Evolutionary conservation across 2,888 invertebrate genomes (phyloP).

Genomic region (Drosophila percnosoma): DNA sequence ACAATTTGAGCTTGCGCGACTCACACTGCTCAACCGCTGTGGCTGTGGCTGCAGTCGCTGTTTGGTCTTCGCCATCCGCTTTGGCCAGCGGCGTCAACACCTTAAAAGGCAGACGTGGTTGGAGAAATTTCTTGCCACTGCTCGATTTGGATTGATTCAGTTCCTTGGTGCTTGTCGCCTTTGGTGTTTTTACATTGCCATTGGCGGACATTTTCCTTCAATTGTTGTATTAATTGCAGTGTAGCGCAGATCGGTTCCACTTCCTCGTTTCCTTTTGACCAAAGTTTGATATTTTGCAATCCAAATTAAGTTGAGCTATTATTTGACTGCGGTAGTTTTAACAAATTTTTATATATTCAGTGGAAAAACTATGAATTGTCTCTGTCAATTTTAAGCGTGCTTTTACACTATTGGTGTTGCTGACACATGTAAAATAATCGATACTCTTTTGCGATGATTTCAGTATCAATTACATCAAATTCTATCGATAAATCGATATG

Average conservation of each 20-base stretch:
- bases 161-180: slow-evolving; percentile 43
- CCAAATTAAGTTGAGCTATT: not conserved
- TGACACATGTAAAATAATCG: not conserved
- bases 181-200: slow-evolving; percentile 63
- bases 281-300: not conserved
- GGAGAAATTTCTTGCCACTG: slow-evolving; percentile 86
- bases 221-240: slow-evolving; percentile 12
- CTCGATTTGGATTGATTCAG: slow-evolving; percentile 48
- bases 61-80: slow-evolving; percentile 16
- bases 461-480: not conserved
- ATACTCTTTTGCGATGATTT: not conserved
- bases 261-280: not conserved
- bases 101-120: slow-evolving; percentile 88
- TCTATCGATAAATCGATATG: not conserved
- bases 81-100: slow-evolving; percentile 82
- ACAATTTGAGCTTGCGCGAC: no score
- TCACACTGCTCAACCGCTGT: not conserved
- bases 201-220: slow-evolving; percentile 38
- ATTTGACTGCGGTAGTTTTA: not conserved
- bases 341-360: not conserved
- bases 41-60: slow-evolving; percentile 25
- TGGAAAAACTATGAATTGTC: not conserved
- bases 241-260: not conserved
- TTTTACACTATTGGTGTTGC: not conserved
- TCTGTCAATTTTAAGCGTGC: not conserved